These are phyloP conservation scores for Pseudolycoriella hygida DNA, from an alignment of 2,888 invertebrate genomes.

Conservation along the genomic window DNA sequence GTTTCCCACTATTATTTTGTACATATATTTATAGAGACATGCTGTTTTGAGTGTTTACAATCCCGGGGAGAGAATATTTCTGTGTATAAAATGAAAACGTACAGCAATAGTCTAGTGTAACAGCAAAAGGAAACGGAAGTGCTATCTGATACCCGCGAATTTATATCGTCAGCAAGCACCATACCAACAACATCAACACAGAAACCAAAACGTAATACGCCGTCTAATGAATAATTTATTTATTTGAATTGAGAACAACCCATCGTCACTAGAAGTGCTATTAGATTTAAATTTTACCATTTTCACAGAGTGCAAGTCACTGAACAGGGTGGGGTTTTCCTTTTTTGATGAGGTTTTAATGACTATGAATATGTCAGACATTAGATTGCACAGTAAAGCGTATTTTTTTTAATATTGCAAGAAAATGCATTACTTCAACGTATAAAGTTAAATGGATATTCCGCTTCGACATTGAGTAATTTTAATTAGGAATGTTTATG, in stretches of 20 bases:
- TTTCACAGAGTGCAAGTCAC: not conserved
- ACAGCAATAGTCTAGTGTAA: not conserved
- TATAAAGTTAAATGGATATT: too few relatives aligned
- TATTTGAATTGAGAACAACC: constrained; percentile 1
- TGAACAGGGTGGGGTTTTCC: not conserved
- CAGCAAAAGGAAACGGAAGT: constrained; percentile 1
- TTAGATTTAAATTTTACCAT: constrained; percentile 1
- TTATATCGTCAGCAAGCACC: not conserved
- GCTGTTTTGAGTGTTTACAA: too few relatives aligned
- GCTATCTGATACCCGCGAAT: constrained; percentile 3
- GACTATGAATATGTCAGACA: not conserved
- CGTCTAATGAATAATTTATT: constrained; percentile 3
- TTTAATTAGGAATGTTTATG: too few relatives aligned
- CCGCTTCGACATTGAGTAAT: too few relatives aligned
- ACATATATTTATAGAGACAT: too few relatives aligned
- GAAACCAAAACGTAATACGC: not conserved
- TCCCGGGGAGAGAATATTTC: too few relatives aligned
- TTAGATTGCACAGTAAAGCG: too few relatives aligned
- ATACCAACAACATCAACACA: constrained; percentile 1
- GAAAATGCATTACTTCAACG: too few relatives aligned
- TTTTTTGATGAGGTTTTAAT: constrained; percentile 2
- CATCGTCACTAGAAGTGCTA: constrained; percentile 4
- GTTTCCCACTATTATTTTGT: too few relatives aligned
- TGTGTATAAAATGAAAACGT: not conserved
- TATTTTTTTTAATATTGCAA: too few relatives aligned